These are phyloP conservation scores for Hippasteria phrygiana DNA, from an alignment of 53 echinoderm and acorn worm species.

Conservation along the genomic window DNA sequence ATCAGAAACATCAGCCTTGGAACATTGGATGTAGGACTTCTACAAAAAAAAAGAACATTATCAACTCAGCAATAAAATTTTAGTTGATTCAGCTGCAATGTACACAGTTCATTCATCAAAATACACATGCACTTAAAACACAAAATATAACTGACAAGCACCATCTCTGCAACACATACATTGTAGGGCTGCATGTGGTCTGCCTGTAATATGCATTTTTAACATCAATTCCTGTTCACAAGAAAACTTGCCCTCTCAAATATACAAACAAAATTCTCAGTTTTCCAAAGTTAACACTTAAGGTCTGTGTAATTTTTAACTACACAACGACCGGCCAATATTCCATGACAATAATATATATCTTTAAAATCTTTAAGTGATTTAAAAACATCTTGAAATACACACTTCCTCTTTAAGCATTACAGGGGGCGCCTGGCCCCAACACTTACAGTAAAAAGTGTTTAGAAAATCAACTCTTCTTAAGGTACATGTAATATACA, in stretches of 20 bases:
- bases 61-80: not conserved
- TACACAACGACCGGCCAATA: not conserved
- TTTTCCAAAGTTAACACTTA: not conserved
- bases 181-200: not conserved
- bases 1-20: not conserved
- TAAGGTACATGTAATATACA: slow-evolving; percentile 6
- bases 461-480: slow-evolving; percentile 62
- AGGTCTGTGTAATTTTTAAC: not conserved
- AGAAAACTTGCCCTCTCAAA: slow-evolving; percentile 31
- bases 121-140: slow-evolving; percentile 24
- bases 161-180: slow-evolving; percentile 10
- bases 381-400: not conserved
- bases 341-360: not conserved
- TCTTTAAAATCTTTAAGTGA: slow-evolving; percentile 12
- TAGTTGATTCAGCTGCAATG: slow-evolving; percentile 44
- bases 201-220: not conserved
- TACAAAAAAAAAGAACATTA: not conserved
- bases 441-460: slow-evolving; percentile 45
- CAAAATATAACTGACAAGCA: not conserved
- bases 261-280: slow-evolving; percentile 17
- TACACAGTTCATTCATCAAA: slow-evolving; percentile 18
- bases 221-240: not conserved
- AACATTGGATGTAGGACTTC: not conserved
- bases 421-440: slow-evolving; percentile 42
- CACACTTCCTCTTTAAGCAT: too few species aligned